A percentile compares a stretch with the other conserved stretches of the same genome.
Conservation (phyloP, 2,113 vertebrate species). For the human region GRCh38 chr6:158694501-158695000, state of each 20-base stretch:
- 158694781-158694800: neutral
- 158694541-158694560: too few relatives aligned
- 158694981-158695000: neutral
- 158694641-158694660: neutral
- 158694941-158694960: neutral
- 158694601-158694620: neutral
- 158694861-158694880: neutral
- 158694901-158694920: neutral
- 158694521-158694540: too few relatives aligned
- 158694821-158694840: neutral
- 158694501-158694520: too few relatives aligned
- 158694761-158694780: accelerated
- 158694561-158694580: too few relatives aligned
- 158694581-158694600: too few relatives aligned
- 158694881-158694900: neutral
- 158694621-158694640: neutral
- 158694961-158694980: neutral
- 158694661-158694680: neutral
- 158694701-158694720: neutral
- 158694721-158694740: neutral
- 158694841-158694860: too few relatives aligned
- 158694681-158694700: neutral
- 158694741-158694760: neutral
- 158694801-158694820: accelerated
- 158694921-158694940: neutral